phyloP scores from a whole-genome alignment of 2,888 invertebrate genomes.

The Erannis defoliaria region DNA sequence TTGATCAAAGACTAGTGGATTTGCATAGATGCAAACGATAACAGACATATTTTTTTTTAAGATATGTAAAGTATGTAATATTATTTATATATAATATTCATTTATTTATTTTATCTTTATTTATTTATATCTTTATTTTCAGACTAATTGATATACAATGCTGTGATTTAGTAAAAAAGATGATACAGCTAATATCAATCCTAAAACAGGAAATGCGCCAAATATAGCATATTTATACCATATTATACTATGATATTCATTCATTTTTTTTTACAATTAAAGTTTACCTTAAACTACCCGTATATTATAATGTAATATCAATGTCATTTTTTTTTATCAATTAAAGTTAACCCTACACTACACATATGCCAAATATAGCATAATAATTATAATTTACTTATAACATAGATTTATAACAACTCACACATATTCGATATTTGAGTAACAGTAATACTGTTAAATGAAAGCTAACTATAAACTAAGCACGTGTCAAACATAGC shows the following conservation, averaged over 20 bases:
- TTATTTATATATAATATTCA: no score
- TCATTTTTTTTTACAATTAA: no score
- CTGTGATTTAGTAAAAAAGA: not conserved
- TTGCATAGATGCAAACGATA: not conserved
- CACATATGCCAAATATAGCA: not conserved
- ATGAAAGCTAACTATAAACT: constrained; percentile 4
- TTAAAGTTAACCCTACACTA: not conserved
- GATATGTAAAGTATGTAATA: no score
- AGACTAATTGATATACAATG: no score
- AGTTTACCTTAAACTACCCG: not conserved
- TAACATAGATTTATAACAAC: no score
- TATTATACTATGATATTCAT: no score
- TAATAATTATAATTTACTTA: not conserved
- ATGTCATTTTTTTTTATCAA: not conserved
- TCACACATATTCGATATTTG: no score
- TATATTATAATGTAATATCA: no score
- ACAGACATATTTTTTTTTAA: no score
- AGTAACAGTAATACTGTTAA: not conserved
- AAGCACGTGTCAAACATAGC: not conserved
- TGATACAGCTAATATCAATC: not conserved
- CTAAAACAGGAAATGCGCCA: no score
- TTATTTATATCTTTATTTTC: no score
- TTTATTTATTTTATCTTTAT: no score
- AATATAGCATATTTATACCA: not conserved
- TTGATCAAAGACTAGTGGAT: not conserved